Base-by-base conservation (phyloP, 2,113 vertebrate genomes). In the Caranx melampygus region DNA sequence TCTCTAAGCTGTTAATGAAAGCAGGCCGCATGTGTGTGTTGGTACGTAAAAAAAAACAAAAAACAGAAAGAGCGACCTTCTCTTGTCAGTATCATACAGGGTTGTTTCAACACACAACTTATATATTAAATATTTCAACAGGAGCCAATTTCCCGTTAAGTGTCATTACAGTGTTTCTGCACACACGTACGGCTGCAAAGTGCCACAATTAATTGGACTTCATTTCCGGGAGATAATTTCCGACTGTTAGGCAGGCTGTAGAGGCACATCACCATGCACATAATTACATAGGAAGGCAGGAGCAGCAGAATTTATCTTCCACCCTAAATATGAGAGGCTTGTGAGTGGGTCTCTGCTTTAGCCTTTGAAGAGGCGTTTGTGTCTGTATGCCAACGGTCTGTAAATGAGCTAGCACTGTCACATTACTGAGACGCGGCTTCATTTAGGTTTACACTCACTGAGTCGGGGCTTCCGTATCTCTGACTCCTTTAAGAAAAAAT, bases 151-250 rank as follows among this genome's bases (percentile, higher is more conserved):
- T 95, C 91, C 89, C 75, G 78, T 90, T 92, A 92, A 94, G 90
- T 93, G 91, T 92, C 91, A 94, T 92, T 93, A 92, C 85, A 91
- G 77, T 89, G 79, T 93, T 94, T 92, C 92, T 85, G 82, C 89
- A 87, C 75, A 87, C 87, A 90, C 72, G 83, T 83, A 79, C 75
- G 83, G 85, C 89, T 88, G 83, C 86, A 90, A 94, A 92, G 91
- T 94, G 92, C 88, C 90, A 94, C 90, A 93, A 95, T 95, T 95
- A 95, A 95, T 95, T 95, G 93, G 92, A 92, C 91, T 93, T 94
- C 89, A 94, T 94, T 94, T 94, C 92, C 90, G 77, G 87, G 87
- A 93, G 93, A 94, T 95, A 83, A 95, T 95, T 94, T 93, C 91
- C 89, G 88, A 92, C 93, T 91, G 91, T 93, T 93, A 94, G 92